phyloP scores from a whole-genome alignment of 2,113 vertebrate genomes.

The Gnathonemus longibarbis region DNA sequence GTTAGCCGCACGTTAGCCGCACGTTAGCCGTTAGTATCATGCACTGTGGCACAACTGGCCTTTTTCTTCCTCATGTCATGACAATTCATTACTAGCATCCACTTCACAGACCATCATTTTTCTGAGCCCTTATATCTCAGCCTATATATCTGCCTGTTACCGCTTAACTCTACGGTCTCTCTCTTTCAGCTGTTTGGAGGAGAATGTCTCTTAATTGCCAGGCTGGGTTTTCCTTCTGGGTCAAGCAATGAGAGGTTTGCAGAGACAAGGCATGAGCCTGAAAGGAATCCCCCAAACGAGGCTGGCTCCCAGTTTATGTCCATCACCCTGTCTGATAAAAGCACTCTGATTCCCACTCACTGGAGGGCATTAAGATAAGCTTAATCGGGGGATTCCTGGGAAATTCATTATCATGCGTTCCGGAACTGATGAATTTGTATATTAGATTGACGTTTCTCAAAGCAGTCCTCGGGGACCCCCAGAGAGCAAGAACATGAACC shows the following conservation, averaged over 20 bases:
- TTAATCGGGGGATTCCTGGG: conserved; percentile 21
- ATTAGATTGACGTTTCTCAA: conserved; percentile 6
- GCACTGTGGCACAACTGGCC: not conserved
- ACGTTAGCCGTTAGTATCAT: not conserved
- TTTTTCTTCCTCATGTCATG: not conserved
- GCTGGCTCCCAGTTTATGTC: not conserved
- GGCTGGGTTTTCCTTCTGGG: conserved; percentile 38
- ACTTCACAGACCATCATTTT: not conserved
- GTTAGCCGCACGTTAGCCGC: not conserved
- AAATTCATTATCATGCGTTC: conserved; percentile 33
- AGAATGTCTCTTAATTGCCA: conserved; percentile 2
- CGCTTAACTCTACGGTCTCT: not conserved
- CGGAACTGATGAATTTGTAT: conserved; percentile 30
- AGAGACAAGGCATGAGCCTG: conserved; percentile 25
- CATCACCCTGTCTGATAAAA: not conserved
- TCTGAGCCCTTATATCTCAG: not conserved
- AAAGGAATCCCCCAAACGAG: not conserved
- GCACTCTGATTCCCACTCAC: conserved; percentile 26
- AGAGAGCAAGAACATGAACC: not conserved
- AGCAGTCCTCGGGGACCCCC: not conserved
- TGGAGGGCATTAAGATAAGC: conserved; percentile 25
- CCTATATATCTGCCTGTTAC: not conserved
- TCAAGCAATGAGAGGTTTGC: conserved; percentile 16
- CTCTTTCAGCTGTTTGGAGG: not conserved
- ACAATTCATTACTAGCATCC: not conserved